Evolutionary conservation across 2,797 vertebrate species (phyloP).

Genomic region (Halcyon badia): DNA sequence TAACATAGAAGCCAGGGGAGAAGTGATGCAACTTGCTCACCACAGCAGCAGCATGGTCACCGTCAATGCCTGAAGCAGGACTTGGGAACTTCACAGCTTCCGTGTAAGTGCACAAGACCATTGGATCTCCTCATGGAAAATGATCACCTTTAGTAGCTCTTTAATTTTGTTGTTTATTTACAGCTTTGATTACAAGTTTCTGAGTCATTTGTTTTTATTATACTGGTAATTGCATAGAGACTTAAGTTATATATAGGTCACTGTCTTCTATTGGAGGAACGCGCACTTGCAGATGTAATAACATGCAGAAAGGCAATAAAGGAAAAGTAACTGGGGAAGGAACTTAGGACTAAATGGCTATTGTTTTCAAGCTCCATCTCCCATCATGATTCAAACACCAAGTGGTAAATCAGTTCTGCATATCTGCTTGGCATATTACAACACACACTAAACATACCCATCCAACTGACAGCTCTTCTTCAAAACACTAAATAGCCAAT

Average conservation of each 20-base stretch:
- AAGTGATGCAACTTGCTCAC: slow-evolving; percentile 5
- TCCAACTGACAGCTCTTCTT: background rate
- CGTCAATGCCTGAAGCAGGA: background rate
- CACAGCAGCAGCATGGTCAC: background rate
- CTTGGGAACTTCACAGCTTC: background rate
- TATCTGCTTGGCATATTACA: background rate
- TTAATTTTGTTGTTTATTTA: background rate
- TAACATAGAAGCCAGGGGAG: background rate
- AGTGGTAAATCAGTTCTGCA: background rate
- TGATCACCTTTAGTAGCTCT: background rate
- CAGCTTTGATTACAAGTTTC: background rate
- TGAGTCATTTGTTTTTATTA: background rate
- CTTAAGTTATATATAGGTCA: background rate
- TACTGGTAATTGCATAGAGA: background rate
- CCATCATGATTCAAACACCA: background rate
- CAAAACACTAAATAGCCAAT: background rate
- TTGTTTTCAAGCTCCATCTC: background rate
- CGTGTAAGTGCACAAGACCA: accelerated
- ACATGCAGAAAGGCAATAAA: background rate
- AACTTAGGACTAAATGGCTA: background rate
- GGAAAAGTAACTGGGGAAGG: background rate
- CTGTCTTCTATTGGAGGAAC: background rate
- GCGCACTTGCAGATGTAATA: background rate
- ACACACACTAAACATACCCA: background rate
- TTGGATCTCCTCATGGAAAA: background rate